Evolutionary conservation across 2,113 vertebrate species (phyloP), one percentile per base, ranked within the genome.

Genomic region (Fregata magnificens): DNA sequence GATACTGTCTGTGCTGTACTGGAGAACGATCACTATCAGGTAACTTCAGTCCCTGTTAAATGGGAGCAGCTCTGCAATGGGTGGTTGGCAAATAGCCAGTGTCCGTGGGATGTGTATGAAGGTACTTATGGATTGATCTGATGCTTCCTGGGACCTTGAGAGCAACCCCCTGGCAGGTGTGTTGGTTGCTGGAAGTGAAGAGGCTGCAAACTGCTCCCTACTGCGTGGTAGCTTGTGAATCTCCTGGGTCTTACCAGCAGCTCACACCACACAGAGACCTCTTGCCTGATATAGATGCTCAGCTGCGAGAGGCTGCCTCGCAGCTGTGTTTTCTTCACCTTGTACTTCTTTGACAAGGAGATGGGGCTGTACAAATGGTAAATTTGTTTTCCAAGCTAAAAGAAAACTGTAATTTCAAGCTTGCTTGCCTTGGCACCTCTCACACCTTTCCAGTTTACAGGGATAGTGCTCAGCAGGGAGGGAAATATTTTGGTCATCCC

Each of bases 221-320:
- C 49, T 45, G 73, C 3, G 2, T 53, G 29, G 71, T 31, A 50
- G 50, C 71, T 44, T 71, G 45, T 34, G 55, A 74, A 24, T 34
- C 84, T 88, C 87, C 56, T 11, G 40, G 38, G 82, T 80, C 77
- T 96, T 94, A 97, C 92, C 93, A 96, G 85, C 82, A 88, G 71
- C 79, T 91, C 74, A 45, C 87, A 85, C 82, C 73, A 79, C 69
- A 42, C 79, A 86, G 73, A 74, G 77, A 49, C 88, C 93, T 96
- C 86, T 86, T 82, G 86, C 81, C 53, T 42, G 70, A 70, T 49
- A 69, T 2, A 71, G 83, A 61, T 42, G 69, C 36, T 92, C 69
- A 86, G 91, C 88, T 89, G 80, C 0, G 0, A 72, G 40, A 78
- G 45, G 34, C 81, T 93, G 89, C 66, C 81, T 93, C 5, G 14